A percentile compares a stretch with the other conserved stretches of the same genome.
These are phyloP conservation scores for Alligator sinensis DNA, from an alignment of 2,113 vertebrate species.

Conservation along the genomic window DNA sequence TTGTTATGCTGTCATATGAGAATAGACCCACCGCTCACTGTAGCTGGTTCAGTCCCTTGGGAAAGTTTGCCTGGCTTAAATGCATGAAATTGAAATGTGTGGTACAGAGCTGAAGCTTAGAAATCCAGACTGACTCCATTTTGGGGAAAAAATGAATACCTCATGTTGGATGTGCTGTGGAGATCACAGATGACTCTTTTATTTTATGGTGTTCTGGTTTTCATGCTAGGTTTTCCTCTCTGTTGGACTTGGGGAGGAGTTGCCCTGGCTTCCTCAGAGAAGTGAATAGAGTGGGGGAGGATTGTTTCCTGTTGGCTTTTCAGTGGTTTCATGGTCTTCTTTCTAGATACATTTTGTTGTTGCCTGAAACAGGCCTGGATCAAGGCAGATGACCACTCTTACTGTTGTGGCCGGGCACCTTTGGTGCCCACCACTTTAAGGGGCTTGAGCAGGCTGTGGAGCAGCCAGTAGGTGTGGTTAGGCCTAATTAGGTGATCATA, in stretches of 20 bases:
- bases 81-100: slow-evolving; percentile 58
- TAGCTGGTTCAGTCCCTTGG: slow-evolving; percentile 34
- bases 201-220: slow-evolving; percentile 28
- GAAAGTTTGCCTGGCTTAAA: slow-evolving; percentile 67
- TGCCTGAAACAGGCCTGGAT: not conserved
- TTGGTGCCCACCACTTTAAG: too few species aligned
- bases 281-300: not conserved
- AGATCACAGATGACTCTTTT: slow-evolving; percentile 55
- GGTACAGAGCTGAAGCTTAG: slow-evolving; percentile 58
- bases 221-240: not conserved
- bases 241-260: not conserved
- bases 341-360: slow-evolving; percentile 1
- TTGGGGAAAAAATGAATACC: slow-evolving; percentile 58
- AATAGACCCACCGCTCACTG: slow-evolving; percentile 63
- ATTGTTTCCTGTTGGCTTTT: not conserved
- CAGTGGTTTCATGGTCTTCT: not conserved
- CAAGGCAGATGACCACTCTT: not conserved
- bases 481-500: too few species aligned
- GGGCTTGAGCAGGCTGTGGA: too few species aligned
- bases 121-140: slow-evolving; percentile 61
- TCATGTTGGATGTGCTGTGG: slow-evolving; percentile 49
- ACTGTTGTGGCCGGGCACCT: too few species aligned
- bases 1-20: slow-evolving; percentile 62
- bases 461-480: too few species aligned
- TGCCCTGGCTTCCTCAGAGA: not conserved